Evolutionary conservation across 2,797 vertebrate genomes (phyloP), one percentile per base, ranked within the genome.

Genomic region (Harpagifer antarcticus): DNA sequence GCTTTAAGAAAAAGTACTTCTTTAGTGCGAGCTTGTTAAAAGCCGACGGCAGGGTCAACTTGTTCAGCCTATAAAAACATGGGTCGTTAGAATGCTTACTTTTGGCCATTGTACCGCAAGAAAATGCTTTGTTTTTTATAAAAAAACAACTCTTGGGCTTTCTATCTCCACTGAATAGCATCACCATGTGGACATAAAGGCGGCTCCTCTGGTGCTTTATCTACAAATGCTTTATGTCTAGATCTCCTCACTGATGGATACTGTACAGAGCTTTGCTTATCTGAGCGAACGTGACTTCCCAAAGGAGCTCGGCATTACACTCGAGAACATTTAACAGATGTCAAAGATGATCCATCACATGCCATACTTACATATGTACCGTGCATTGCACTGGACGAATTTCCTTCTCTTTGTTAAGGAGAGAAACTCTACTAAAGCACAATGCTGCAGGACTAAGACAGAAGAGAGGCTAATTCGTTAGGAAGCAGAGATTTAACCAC

Each of bases 241-340:
- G 83, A 85, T 84, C 76, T 78, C 78, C 78, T 84, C 68, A 53
- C 65, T 74, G 81, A 86, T 83, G 78, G 62, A 76, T 76, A 67
- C 75, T 76, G 78, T 61, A 63, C 79, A 80, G 91, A 88, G 87
- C 78, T 77, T 73, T 73, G 76, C 85, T 93, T 86, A 86, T 92
- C 86, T 83, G 87, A 62, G 68, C 33, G 55, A 88, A 86, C 67
- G 81, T 86, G 88, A 91, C 88, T 89, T 88, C 85, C 85, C 86
- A 63, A 76, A 87, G 80, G 89, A 92, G 79, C 86, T 42, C 50
- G 14, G 76, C 82, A 82, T 90, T 86, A 86, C 81, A 84, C 87
- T 88, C 87, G 87, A 93, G 89, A 93, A 92, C 88, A 79, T 93
- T 94, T 94, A 93, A 86, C 87, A 90, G 90, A 91, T 91, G 92